phyloP scores from a whole-genome alignment of 2,888 invertebrate genomes.

The Linnaemya tessellans region DNA sequence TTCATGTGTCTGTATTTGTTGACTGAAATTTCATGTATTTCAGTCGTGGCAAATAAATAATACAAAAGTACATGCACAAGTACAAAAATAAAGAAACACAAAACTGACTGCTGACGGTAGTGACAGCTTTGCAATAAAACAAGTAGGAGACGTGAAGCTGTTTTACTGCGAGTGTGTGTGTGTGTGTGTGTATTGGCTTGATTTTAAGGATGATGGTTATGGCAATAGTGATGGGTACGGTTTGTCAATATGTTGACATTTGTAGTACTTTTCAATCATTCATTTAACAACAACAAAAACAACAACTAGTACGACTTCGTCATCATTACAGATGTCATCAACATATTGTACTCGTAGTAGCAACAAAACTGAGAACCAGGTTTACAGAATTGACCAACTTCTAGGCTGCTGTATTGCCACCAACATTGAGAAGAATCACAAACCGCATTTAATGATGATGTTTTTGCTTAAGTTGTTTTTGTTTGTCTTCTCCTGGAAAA shows the following conservation, averaged over 20 bases:
- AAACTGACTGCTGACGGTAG: not conserved
- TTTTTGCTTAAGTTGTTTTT: not conserved
- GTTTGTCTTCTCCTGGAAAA: not conserved
- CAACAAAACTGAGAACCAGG: not conserved
- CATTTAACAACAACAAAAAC: slow-evolving; percentile 49
- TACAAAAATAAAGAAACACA: not conserved
- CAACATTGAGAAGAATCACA: slow-evolving; percentile 58
- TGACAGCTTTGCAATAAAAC: slow-evolving; percentile 17
- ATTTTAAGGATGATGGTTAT: slow-evolving; percentile 1
- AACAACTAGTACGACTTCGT: slow-evolving; percentile 35
- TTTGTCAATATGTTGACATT: slow-evolving; percentile 63
- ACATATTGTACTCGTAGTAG: slow-evolving; percentile 4
- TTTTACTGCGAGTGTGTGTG: slow-evolving; percentile 9
- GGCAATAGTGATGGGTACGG: slow-evolving; percentile 42
- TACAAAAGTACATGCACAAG: too few species aligned
- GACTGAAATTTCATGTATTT: slow-evolving; percentile 64
- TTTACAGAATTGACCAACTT: slow-evolving; percentile 2
- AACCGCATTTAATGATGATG: slow-evolving; percentile 46
- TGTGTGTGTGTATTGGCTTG: not conserved
- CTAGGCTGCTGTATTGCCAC: slow-evolving; percentile 53
- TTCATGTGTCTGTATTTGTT: slow-evolving; percentile 46
- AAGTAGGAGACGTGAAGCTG: slow-evolving; percentile 8
- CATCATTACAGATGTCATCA: slow-evolving; percentile 53
- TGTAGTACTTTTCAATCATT: slow-evolving; percentile 68
- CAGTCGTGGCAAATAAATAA: slow-evolving; percentile 49